phyloP scores from a whole-genome alignment of 1,140 invertebrate genomes.

The Ceratitis capitata region DNA sequence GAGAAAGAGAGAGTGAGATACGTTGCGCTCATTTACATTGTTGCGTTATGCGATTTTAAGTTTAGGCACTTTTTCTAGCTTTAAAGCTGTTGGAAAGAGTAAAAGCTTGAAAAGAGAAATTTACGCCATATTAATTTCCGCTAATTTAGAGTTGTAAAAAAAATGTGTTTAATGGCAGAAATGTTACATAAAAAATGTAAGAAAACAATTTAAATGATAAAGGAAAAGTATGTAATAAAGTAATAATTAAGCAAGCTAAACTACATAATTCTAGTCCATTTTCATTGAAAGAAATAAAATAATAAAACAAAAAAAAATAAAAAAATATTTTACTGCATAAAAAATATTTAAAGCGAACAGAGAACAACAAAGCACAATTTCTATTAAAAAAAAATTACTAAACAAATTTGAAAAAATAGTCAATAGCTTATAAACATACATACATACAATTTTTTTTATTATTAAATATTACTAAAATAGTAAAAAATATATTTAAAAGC shows the following conservation, averaged over 20 bases:
- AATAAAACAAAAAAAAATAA: background rate
- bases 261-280: slow-evolving; percentile 44
- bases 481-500: background rate
- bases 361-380: slow-evolving; percentile 43
- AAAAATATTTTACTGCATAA: slow-evolving; percentile 11
- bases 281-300: slow-evolving; percentile 41
- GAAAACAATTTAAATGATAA: background rate
- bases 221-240: background rate
- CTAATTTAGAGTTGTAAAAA: slow-evolving; percentile 38
- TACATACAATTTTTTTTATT: background rate
- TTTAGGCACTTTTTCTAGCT: slow-evolving; percentile 17
- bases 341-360: background rate
- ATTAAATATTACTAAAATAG: background rate
- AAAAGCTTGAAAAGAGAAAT: background rate
- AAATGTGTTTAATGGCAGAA: background rate
- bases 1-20: background rate
- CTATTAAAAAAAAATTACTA: slow-evolving; percentile 12
- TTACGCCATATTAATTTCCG: slow-evolving; percentile 12
- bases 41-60: background rate
- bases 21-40: background rate
- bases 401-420: slow-evolving; percentile 35
- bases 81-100: background rate
- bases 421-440: slow-evolving; percentile 41
- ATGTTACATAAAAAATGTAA: background rate
- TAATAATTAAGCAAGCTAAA: slow-evolving; percentile 13